Evolutionary conservation across 1,140 invertebrate species (phyloP), one percentile per base, ranked within the genome.

Genomic region (Drosophila kanapiae): DNA sequence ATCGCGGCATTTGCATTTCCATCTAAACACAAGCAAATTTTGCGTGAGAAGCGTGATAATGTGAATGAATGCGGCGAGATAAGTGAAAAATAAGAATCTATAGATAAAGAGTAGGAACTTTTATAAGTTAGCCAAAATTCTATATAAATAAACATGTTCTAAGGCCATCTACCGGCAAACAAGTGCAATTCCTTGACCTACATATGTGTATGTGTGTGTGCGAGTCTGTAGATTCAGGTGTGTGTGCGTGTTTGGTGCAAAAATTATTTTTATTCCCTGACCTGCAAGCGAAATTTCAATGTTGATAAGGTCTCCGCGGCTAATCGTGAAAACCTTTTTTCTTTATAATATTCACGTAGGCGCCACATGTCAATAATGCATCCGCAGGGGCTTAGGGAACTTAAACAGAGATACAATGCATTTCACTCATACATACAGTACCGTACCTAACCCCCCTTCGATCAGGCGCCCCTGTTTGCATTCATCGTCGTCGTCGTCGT

Each of bases 131-230:
- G 18, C 14, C 18, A 42, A 65, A 62, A 23, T 31, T 3, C 3
- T 13, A 38, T 70, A 37, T 38, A 45, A 37, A 40, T 40, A 59
- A 9, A 37, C 10, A 51, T 48, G 31, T 38, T 42, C 31, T 40
- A 29, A 75, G 61, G 61, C 61, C 62, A 76, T 65, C 74, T 76
- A 76, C 74, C 74, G 72, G 75, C 57, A 62, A 78, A 40, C 42
- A 57, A 59, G 67, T 72, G 75, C 65, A 78, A 78, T 62, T 61
- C 69, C 54, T 58, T 76, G 74, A 76, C 74, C 75, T 70, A 78
- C 58, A 78, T 76, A 16, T 51, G 47, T 38, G 37, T 47, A 13
- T 14, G 16, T 14, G 18, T 42, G 16, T 16, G 31, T 16, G 35
- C 13, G 45, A 13, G 29, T 49, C 23, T 23, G 23, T 23, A 23